Conservation (phyloP, 2,113 vertebrate genomes). For the Piaya cayana region DNA sequence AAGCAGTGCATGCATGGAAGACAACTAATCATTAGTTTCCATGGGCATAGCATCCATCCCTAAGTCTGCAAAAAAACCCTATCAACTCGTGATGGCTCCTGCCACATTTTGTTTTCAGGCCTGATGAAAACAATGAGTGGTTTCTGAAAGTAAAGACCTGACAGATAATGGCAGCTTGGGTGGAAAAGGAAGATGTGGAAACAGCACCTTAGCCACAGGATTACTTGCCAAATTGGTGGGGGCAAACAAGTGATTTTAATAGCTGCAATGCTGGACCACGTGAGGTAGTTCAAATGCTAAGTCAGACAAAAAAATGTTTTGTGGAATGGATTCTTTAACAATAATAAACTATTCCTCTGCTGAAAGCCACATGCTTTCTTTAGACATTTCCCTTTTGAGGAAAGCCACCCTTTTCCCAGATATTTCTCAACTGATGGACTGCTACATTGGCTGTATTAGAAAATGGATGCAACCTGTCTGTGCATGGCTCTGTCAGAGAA, state of each 20-base stretch:
- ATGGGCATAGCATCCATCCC: neutral
- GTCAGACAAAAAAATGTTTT: conserved; percentile 46
- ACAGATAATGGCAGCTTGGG: neutral
- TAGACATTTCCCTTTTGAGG: conserved; percentile 58
- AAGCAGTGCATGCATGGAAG: neutral
- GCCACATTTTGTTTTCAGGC: neutral
- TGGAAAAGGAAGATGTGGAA: neutral
- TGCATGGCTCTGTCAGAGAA: conserved; percentile 41
- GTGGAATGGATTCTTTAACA: conserved; percentile 58
- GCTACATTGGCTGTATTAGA: conserved; percentile 2
- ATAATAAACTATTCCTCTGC: conserved; percentile 46
- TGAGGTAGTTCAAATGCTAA: conserved; percentile 10
- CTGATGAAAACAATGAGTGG: neutral
- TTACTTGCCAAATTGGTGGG: conserved; percentile 5
- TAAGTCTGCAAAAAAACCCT: neutral
- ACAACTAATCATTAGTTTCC: neutral
- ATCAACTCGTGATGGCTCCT: neutral
- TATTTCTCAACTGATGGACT: conserved; percentile 57
- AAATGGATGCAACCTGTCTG: conserved; percentile 41
- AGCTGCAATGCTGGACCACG: neutral
- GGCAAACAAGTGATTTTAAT: conserved; percentile 34
- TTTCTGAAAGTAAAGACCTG: neutral
- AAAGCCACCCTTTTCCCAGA: conserved; percentile 49
- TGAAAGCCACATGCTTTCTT: conserved; percentile 67
- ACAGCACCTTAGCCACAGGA: neutral